Conservation (phyloP, 2,888 invertebrate genomes). For the Lasioglossum vierecki region DNA sequence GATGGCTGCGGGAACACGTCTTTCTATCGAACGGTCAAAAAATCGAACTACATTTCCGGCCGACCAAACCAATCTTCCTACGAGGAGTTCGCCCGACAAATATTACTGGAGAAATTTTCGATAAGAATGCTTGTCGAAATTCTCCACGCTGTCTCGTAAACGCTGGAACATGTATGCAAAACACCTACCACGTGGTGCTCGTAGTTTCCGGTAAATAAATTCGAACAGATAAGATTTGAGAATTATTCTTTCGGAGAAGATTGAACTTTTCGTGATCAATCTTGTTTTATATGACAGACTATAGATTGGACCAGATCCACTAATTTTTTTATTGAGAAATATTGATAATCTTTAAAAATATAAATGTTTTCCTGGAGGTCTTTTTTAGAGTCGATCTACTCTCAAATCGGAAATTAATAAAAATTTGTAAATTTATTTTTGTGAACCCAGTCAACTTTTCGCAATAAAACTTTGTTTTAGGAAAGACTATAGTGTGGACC, state of each 20-base stretch:
- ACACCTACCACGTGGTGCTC: neutral
- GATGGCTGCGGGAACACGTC: neutral
- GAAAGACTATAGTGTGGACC: neutral
- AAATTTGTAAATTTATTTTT: neutral
- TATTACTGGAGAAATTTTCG: neutral
- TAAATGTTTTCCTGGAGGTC: neutral
- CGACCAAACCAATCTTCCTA: constrained; percentile 48
- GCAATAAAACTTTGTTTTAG: neutral
- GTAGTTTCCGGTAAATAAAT: neutral
- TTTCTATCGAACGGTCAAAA: constrained; percentile 1
- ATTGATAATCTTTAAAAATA: neutral
- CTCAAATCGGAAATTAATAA: too few relatives aligned
- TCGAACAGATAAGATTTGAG: neutral
- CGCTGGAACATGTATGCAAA: neutral
- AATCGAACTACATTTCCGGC: constrained; percentile 7
- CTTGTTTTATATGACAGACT: neutral
- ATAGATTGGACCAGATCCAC: neutral
- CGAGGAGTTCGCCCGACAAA: constrained; percentile 1
- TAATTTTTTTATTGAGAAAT: neutral
- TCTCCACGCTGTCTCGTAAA: neutral
- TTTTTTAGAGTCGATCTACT: neutral
- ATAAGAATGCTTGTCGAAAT: constrained; percentile 2
- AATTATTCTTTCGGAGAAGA: neutral
- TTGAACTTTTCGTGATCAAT: neutral
- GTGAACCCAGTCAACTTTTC: neutral